phyloP scores from a whole-genome alignment of 2,888 invertebrate species.

The Poecilus cupreus region DNA sequence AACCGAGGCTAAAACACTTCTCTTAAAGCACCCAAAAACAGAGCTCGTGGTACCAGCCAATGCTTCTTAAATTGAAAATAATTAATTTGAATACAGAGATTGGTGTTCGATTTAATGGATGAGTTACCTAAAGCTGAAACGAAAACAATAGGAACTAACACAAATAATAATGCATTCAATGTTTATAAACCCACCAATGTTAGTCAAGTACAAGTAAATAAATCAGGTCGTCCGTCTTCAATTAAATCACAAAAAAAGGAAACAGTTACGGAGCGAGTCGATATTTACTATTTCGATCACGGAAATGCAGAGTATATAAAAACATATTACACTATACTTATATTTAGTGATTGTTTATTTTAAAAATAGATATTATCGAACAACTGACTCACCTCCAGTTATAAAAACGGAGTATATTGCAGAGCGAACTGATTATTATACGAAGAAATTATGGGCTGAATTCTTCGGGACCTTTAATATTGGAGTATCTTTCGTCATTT shows the following conservation, averaged over 20 bases:
- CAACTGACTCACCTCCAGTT: constrained; percentile 79
- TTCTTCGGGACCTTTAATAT: constrained; percentile 79
- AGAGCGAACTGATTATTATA: constrained; percentile 76
- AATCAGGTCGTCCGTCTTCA: background rate
- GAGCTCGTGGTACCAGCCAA: background rate
- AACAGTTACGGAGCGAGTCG: constrained; percentile 70
- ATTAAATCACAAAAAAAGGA: background rate
- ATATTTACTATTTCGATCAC: constrained; percentile 82
- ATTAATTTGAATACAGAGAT: constrained; percentile 64
- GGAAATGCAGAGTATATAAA: constrained; percentile 76
- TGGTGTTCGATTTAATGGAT: constrained; percentile 70
- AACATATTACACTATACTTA: constrained; percentile 43
- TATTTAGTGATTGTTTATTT: background rate
- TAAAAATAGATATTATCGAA: constrained; percentile 75
- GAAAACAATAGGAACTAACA: constrained; percentile 65
- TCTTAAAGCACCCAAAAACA: too few relatives aligned
- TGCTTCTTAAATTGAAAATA: background rate
- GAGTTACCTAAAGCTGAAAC: constrained; percentile 66
- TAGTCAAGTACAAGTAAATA: constrained; percentile 3
- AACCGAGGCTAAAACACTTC: too few relatives aligned
- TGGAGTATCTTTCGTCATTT: constrained; percentile 76
- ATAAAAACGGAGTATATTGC: constrained; percentile 76
- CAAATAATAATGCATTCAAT: background rate
- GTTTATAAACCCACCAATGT: constrained; percentile 7
- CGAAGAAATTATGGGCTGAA: constrained; percentile 81